Evolutionary conservation across 1,140 invertebrate species (phyloP).

Genomic region (Forficula auricularia): DNA sequence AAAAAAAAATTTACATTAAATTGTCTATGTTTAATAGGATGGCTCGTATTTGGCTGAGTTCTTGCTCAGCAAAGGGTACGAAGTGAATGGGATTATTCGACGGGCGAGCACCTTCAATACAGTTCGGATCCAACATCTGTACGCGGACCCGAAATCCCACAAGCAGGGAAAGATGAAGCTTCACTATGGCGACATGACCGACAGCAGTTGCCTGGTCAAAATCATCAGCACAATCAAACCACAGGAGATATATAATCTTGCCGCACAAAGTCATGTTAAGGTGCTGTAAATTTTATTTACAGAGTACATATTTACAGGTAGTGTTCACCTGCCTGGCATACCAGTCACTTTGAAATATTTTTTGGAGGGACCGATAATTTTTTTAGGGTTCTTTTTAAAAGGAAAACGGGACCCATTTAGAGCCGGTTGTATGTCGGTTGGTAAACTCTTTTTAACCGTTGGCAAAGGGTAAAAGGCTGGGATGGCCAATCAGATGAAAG

Average conservation of each 20-base stretch:
- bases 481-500: too few species aligned
- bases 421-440: too few species aligned
- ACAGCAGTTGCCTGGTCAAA: constrained; percentile 92
- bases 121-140: constrained; percentile 84
- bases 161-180: constrained; percentile 74
- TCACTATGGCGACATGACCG: constrained; percentile 98
- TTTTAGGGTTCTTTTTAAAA: too few species aligned
- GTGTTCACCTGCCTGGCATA: too few species aligned
- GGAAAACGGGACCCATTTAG: too few species aligned
- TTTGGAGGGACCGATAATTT: not conserved
- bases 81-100: constrained; percentile 90
- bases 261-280: constrained; percentile 99
- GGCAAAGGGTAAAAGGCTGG: too few species aligned
- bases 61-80: constrained; percentile 78
- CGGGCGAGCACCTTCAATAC: constrained; percentile 95
- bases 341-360: not conserved
- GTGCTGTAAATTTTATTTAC: constrained; percentile 44
- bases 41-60: constrained; percentile 97
- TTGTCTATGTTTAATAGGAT: constrained; percentile 50
- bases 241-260: constrained; percentile 94
- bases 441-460: too few species aligned
- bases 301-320: not conserved
- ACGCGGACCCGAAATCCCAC: constrained; percentile 72
- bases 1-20: constrained; percentile 9
- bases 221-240: constrained; percentile 77